phyloP scores from a whole-genome alignment of 1,140 invertebrate species.

The Sycobia sp. region DNA sequence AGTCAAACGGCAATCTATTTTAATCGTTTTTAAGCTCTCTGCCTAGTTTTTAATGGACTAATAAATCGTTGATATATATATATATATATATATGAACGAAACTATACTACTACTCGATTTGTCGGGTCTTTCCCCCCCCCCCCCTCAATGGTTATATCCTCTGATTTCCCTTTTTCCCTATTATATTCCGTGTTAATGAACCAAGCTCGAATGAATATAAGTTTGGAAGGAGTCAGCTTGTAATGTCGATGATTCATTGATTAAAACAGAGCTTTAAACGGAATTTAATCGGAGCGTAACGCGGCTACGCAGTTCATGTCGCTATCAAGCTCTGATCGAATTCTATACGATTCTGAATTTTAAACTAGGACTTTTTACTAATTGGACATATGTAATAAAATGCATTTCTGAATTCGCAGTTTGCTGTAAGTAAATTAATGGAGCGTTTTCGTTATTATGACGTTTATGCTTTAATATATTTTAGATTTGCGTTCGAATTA shows the following conservation, averaged over 20 bases:
- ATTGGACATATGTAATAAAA: too few relatives aligned
- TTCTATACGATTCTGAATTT: too few relatives aligned
- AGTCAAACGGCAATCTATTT: conserved; percentile 8
- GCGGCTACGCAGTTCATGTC: too few relatives aligned
- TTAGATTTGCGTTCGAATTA: too few relatives aligned
- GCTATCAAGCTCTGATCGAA: too few relatives aligned
- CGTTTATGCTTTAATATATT: too few relatives aligned
- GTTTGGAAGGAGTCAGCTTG: background rate
- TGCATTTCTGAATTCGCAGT: too few relatives aligned
- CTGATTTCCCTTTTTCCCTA: background rate
- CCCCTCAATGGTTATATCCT: too few relatives aligned
- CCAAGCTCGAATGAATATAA: conserved; percentile 17
- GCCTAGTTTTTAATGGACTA: conserved; percentile 11
- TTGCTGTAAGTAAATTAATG: too few relatives aligned
- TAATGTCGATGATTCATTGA: conserved; percentile 21
- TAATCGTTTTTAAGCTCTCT: conserved; percentile 9
- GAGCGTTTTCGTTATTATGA: too few relatives aligned
- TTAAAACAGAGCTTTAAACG: background rate
- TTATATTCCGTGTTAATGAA: background rate
- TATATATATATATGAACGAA: background rate
- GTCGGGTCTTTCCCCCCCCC: background rate
- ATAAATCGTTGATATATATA: conserved; percentile 8
- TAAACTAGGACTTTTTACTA: too few relatives aligned
- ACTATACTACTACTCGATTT: too few relatives aligned
- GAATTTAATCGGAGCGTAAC: conserved; percentile 5